Evolutionary conservation across 2,888 invertebrate genomes (phyloP).

Genomic region (Rosalia funebris): DNA sequence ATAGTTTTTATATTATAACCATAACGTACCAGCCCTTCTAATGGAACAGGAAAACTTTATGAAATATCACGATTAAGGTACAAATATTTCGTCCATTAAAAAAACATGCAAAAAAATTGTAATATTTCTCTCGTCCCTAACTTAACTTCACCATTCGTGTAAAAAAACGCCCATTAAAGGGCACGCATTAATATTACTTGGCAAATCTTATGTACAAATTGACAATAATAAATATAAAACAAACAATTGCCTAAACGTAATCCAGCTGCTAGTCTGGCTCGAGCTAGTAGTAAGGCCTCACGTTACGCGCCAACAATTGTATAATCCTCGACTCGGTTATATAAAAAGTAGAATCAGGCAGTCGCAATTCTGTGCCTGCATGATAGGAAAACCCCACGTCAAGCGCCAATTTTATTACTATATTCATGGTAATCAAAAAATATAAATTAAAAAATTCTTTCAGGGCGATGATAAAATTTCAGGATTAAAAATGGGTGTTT

Average conservation of each 20-base stretch:
- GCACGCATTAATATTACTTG: slow-evolving; percentile 11
- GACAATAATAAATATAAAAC: slow-evolving; percentile 30
- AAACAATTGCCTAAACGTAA: slow-evolving; percentile 17
- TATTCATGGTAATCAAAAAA: too few relatives aligned
- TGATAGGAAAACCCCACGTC: too few relatives aligned
- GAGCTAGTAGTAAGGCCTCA: too few relatives aligned
- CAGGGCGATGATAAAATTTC: too few relatives aligned
- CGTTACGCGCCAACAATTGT: too few relatives aligned
- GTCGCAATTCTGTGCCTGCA: too few relatives aligned
- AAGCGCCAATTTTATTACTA: too few relatives aligned
- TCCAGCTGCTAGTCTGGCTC: slow-evolving; percentile 2
- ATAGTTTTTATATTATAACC: background rate
- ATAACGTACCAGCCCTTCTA: background rate
- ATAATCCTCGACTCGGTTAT: too few relatives aligned
- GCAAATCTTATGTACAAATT: slow-evolving; percentile 29
- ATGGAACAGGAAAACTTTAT: background rate
- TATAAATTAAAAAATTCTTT: too few relatives aligned
- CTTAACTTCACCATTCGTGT: slow-evolving; percentile 18
- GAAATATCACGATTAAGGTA: too few relatives aligned
- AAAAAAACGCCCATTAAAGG: slow-evolving; percentile 7
- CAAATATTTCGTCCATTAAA: background rate
- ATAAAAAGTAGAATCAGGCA: too few relatives aligned
- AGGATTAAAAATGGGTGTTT: too few relatives aligned
- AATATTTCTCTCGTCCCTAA: background rate
- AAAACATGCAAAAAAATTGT: background rate